Conservation (phyloP, 2,113 vertebrate genomes). For the Cyprinodon tularosa region DNA sequence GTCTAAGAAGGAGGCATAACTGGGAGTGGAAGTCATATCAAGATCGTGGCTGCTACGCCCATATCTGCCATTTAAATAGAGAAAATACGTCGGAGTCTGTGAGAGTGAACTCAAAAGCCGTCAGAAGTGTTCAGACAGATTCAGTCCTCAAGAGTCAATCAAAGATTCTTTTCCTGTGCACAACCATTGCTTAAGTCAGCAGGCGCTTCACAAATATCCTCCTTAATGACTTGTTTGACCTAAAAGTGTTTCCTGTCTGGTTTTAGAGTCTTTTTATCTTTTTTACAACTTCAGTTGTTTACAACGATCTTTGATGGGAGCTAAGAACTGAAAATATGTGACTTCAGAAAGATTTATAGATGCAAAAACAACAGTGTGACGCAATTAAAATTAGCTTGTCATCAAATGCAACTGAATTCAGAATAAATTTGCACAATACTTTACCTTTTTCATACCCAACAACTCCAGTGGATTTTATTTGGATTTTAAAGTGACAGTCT, state of each 20-base stretch:
- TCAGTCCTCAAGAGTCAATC: constrained; percentile 66
- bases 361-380: background rate
- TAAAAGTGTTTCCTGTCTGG: constrained; percentile 35
- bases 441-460: background rate
- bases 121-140: constrained; percentile 67
- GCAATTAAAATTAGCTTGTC: background rate
- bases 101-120: constrained; percentile 58
- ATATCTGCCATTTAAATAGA: constrained; percentile 38
- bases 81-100: constrained; percentile 57
- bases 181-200: constrained; percentile 42
- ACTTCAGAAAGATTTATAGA: constrained; percentile 31
- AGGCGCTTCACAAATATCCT: constrained; percentile 56
- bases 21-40: constrained; percentile 30
- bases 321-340: constrained; percentile 14
- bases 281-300: constrained; percentile 54
- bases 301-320: constrained; percentile 14
- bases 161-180: constrained; percentile 67
- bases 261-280: constrained; percentile 33
- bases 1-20: constrained; percentile 38
- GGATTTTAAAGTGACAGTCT: background rate
- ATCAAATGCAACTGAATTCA: background rate
- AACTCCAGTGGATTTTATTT: background rate
- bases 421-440: background rate
- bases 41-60: constrained; percentile 18
- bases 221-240: constrained; percentile 50